Evolutionary conservation across 2,888 invertebrate genomes (phyloP), one percentile per base, ranked within the genome.

Genomic region (Perizoma flavofasciatum): DNA sequence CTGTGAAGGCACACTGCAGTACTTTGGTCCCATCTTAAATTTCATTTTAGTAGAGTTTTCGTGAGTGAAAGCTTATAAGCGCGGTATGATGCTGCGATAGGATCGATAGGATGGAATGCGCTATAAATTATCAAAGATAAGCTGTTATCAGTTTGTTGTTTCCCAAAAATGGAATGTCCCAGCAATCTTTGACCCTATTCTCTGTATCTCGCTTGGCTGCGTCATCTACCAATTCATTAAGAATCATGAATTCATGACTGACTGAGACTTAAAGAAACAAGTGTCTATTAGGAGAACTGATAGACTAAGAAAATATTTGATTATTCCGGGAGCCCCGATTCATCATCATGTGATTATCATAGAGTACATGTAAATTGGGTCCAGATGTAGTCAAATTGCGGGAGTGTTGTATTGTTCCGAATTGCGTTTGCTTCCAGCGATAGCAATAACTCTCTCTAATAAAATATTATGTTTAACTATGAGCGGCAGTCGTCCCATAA

Each of bases 171-270:
- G 55, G 45, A 39, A 52, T 57, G 51, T 32, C 33, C 44, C 47
- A 40, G 41, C 59, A 67, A 69, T 64, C 50, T 69, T 63, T 59
- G 63, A 48, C 55, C 45, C 58, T 33, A 56, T 55, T 54, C 9
- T 49, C 55, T 45, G 51, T 53, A 33, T 9, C 33, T 53, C 10
- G 32, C 46, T 39, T 41, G 8, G 43, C 50, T 43, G 58, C 44
- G 81, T 85, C 82, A 84, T 71, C 69, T 10, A 8, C 32, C 6
- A 49, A 32, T 44, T 7, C 5, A 22, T 22, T 22, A 1, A 22
- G 22, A 22, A 22, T 22, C 22, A 22, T 22, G 22, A 22, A 43
- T 37, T 49, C n/a, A 46, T 53, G 49, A 49, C 43, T 40, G 39
- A 35, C 41, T 35, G 41, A 0, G 39, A 43, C 43, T 43, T 43